Base-by-base conservation (phyloP, 2,888 invertebrate species). In the Nasonia oneida region DNA sequence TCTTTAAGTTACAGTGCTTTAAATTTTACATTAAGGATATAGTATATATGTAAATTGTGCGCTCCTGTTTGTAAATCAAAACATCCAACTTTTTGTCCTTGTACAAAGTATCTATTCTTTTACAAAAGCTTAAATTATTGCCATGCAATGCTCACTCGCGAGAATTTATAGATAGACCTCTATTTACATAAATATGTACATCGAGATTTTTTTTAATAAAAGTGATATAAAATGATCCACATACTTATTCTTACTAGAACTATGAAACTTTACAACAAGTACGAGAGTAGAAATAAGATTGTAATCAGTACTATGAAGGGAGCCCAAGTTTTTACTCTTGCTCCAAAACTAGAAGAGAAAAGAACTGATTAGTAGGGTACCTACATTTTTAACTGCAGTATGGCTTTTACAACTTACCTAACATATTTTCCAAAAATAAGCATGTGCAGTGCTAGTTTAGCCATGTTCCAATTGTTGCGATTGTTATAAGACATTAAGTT, bases 401-500 rank as follows among this genome's bases (percentile, higher is more conserved):
- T 15, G 70, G 29, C 10, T 50, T 83, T 57, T 23, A 47, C 61
- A 47, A 75, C 89, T 91, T 94, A 95, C 95, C 96, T 96, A 88
- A 98, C 97, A 94, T 97, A 98, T 94, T 95, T 97, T 2, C 97
- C 97, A 92, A 95, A 95, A 77, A 96, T 88, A n/a, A 96, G 94
- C 95, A 98, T 96, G 90, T 96, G 95, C 87, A 97, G 94, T 53
- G 97, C 97, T 77, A 99, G 94, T 92, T 97, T 97, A 0, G 98
- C 95, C 99, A 99, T 99, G 91, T 99, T 99, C 98, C 98, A 99
- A 82, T 94, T 95, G 37, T 94, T 95, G 74, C 95, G 96, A 86
- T 96, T 95, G 83, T 96, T 94, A 92, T 99, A 99, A 78, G 95
- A 95, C 99, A 99, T 99, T 76, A 97, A 94, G 93, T 97, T 97